These are phyloP conservation scores for Notolabrus celidotus DNA, from an alignment of 2,797 vertebrate species.

Conservation along the genomic window DNA sequence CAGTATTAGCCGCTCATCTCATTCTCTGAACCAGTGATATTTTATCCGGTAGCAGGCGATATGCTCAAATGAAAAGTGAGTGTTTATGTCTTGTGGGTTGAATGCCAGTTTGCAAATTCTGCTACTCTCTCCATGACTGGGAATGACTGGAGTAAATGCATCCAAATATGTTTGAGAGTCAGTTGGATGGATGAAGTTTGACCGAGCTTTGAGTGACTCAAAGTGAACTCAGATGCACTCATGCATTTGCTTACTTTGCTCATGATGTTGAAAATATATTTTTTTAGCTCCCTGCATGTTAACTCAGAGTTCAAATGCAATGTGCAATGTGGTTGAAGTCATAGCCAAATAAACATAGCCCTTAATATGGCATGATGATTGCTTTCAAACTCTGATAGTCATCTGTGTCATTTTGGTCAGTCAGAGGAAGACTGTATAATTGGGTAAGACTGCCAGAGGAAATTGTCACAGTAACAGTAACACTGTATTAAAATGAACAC, in stretches of 20 bases:
- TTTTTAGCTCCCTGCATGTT: conserved; percentile 6
- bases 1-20: conserved; percentile 38
- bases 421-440: neutral
- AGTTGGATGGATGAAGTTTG: conserved; percentile 35
- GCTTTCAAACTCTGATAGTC: neutral
- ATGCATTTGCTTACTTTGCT: conserved; percentile 22
- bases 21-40: conserved; percentile 39
- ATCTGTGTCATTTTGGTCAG: neutral
- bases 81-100: conserved; percentile 24
- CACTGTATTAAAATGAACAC: too few relatives aligned
- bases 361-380: neutral
- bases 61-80: conserved; percentile 41
- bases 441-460: neutral
- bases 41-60: conserved; percentile 24
- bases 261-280: conserved; percentile 27
- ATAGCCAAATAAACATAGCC: conserved; percentile 6
- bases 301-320: conserved; percentile 6
- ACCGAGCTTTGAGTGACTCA: conserved; percentile 43
- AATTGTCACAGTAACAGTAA: neutral
- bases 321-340: neutral
- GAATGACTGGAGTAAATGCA: conserved; percentile 22
- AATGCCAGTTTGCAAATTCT: conserved; percentile 29
- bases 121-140: conserved; percentile 23
- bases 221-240: conserved; percentile 40
- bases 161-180: conserved; percentile 27